Evolutionary conservation across 2,888 invertebrate genomes (phyloP).

Genomic region (Euclidia mi): DNA sequence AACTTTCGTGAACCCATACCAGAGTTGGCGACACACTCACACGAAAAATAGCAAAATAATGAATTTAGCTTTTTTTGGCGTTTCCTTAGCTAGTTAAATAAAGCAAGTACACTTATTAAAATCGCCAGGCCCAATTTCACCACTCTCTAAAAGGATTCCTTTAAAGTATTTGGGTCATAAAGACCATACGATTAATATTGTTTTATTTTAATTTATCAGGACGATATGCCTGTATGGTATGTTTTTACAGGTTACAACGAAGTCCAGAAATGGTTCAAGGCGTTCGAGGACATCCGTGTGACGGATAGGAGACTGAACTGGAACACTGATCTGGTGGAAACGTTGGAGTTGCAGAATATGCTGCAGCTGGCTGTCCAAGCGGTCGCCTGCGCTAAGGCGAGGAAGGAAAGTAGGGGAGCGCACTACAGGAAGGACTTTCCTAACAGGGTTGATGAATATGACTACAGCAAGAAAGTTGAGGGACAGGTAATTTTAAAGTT

Average conservation of each 20-base stretch:
- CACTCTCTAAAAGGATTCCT: too few species aligned
- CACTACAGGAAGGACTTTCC: conserved; percentile 99
- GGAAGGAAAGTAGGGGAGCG: conserved; percentile 99
- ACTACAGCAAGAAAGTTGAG: conserved; percentile 96
- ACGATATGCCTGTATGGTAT: too few species aligned
- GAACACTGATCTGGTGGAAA: conserved; percentile 99
- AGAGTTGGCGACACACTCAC: too few species aligned
- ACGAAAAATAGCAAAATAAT: too few species aligned
- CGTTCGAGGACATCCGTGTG: conserved; percentile 94
- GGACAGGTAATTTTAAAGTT: conserved; percentile 93
- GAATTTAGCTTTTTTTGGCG: too few species aligned
- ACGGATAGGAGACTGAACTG: conserved; percentile 94
- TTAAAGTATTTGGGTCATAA: too few species aligned
- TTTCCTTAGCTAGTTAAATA: too few species aligned
- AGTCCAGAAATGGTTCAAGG: conserved; percentile 93
- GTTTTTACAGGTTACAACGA: conserved; percentile 78
- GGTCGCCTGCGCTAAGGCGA: conserved; percentile 96
- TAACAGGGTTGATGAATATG: conserved; percentile 96
- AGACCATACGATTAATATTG: too few species aligned
- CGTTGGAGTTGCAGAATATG: conserved; percentile 98
- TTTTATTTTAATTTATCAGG: too few species aligned
- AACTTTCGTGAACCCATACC: too few species aligned
- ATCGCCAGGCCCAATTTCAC: too few species aligned
- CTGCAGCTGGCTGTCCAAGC: conserved; percentile 96
- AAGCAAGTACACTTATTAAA: too few species aligned